A percentile compares a stretch with the other conserved stretches of the same genome.
These are phyloP conservation scores for Sminthurinus aureus DNA, from an alignment of 2,888 invertebrate genomes.

Conservation along the genomic window DNA sequence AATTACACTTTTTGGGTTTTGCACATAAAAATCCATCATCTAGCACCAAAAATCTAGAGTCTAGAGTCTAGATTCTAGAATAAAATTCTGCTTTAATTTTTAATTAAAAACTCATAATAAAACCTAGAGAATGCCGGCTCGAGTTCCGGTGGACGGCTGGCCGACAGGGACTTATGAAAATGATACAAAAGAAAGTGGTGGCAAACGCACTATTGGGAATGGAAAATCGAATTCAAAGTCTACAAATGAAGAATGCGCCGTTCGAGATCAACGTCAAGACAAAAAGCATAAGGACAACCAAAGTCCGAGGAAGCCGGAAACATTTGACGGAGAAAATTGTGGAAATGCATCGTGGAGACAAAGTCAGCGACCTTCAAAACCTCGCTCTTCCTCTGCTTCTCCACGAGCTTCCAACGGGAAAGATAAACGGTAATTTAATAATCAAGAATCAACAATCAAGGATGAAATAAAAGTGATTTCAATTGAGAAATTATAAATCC, in stretches of 20 bases:
- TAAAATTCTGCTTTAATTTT: neutral
- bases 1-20: neutral
- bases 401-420: neutral
- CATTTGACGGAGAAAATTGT: neutral
- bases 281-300: too few relatives aligned
- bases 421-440: too few relatives aligned
- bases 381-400: neutral
- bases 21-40: neutral
- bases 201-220: neutral
- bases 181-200: neutral
- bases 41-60: too few relatives aligned
- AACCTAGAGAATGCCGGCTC: constrained; percentile 3
- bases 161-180: neutral
- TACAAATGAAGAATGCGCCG: too few relatives aligned
- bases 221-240: neutral
- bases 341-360: too few relatives aligned
- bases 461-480: too few relatives aligned
- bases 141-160: constrained; percentile 18
- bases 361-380: too few relatives aligned
- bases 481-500: too few relatives aligned
- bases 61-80: neutral
- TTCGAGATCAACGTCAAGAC: constrained; percentile 8
- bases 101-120: neutral
- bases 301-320: neutral
- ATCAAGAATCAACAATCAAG: too few relatives aligned